A percentile compares a stretch with the other conserved stretches of the same genome.
Conservation (phyloP, 2,113 vertebrate genomes). For the Engystomops pustulosus region DNA sequence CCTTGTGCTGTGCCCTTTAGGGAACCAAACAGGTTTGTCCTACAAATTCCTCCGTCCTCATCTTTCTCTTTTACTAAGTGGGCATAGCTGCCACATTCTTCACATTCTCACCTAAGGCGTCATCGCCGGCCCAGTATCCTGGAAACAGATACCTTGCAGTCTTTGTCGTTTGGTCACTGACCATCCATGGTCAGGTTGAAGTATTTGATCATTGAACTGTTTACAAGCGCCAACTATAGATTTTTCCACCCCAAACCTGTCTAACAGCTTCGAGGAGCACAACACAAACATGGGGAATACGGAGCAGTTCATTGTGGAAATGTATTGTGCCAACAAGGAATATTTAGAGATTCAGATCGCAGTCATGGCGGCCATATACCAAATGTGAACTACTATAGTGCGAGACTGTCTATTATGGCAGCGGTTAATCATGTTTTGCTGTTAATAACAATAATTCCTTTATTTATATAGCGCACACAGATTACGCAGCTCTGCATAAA, state of each 20-base stretch:
- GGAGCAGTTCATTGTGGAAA: background rate
- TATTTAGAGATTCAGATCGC: no score
- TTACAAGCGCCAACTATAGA: background rate
- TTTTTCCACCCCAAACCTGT: conserved; percentile 40
- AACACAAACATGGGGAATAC: background rate
- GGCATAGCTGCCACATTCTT: conserved; percentile 51
- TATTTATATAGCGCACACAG: no score
- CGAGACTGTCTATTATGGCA: no score
- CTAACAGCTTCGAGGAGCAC: conserved; percentile 1
- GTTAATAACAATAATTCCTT: no score
- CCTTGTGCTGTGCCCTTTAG: conserved; percentile 44
- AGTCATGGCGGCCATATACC: no score
- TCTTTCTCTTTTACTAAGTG: conserved; percentile 35
- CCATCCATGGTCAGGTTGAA: conserved; percentile 7
- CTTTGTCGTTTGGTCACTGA: background rate
- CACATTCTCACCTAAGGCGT: conserved; percentile 35
- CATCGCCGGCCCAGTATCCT: conserved; percentile 19
- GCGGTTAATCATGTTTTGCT: no score
- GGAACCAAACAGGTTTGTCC: conserved; percentile 57
- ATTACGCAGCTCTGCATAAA: no score
- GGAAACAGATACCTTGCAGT: conserved; percentile 18
- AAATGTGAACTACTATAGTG: no score
- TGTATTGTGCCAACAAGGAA: background rate
- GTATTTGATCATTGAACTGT: background rate
- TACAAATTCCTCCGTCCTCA: conserved; percentile 45